phyloP scores from a whole-genome alignment of 2,888 invertebrate species.

The Xestia xanthographa region DNA sequence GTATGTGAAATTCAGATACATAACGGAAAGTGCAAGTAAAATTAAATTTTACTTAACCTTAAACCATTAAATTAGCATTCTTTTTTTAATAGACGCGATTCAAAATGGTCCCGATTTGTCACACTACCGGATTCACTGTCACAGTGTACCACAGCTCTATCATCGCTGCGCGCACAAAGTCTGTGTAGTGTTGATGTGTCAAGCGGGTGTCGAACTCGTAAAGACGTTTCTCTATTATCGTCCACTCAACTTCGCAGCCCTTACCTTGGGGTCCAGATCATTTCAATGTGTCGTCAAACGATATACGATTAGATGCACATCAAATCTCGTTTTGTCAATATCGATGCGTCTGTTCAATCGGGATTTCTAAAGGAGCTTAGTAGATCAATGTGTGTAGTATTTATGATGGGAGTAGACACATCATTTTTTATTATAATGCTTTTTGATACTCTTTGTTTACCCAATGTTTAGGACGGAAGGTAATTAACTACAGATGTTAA shows the following conservation, averaged over 20 bases:
- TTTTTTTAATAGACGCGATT: background rate
- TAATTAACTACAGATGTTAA: background rate
- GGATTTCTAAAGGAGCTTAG: conserved; percentile 17
- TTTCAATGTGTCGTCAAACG: conserved; percentile 63
- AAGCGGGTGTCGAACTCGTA: conserved; percentile 86
- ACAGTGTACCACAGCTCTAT: conserved; percentile 68
- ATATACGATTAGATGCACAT: conserved; percentile 54
- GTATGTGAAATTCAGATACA: too few species aligned
- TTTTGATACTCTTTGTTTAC: background rate
- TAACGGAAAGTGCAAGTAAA: background rate
- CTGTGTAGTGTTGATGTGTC: conserved; percentile 85
- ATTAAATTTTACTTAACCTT: background rate
- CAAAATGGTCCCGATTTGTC: conserved; percentile 25
- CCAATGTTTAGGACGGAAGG: background rate
- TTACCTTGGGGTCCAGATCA: conserved; percentile 77
- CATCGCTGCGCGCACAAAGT: conserved; percentile 59
- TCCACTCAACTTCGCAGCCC: conserved; percentile 76
- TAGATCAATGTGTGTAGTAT: background rate
- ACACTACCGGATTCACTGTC: conserved; percentile 63
- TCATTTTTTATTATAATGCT: background rate
- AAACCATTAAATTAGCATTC: too few species aligned
- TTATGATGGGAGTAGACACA: background rate
- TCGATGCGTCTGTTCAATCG: conserved; percentile 36
- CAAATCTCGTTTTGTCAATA: conserved; percentile 59
- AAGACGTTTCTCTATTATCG: conserved; percentile 87